A percentile compares a stretch with the other conserved stretches of the same genome.
Conservation (phyloP, 2,888 invertebrate species). For the Hyposoter dolosus region DNA sequence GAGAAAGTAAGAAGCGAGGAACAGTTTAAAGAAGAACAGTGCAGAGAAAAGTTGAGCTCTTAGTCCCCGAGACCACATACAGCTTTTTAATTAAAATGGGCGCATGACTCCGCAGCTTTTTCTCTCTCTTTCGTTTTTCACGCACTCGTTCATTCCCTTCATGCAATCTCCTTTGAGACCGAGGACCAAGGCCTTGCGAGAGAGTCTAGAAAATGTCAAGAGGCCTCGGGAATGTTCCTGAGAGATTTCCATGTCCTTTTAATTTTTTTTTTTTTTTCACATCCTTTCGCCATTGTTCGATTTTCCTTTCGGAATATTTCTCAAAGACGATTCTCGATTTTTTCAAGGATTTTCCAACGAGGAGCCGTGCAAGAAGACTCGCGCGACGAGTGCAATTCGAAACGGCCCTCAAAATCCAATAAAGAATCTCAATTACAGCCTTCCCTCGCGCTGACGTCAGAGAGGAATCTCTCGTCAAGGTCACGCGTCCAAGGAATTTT, state of each 20-base stretch:
- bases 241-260: slow-evolving; percentile 12
- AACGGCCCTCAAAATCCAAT: not conserved
- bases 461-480: slow-evolving; percentile 9
- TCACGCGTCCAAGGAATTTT: slow-evolving; percentile 25
- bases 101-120: slow-evolving; percentile 33
- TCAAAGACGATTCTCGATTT: too few relatives aligned
- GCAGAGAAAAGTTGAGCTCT: slow-evolving; percentile 21
- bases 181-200: slow-evolving; percentile 13
- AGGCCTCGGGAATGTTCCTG: not conserved
- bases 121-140: slow-evolving; percentile 4
- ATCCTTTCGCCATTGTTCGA: not conserved
- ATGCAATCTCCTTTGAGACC: slow-evolving; percentile 24
- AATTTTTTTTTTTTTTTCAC: too few relatives aligned
- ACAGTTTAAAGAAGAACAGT: slow-evolving; percentile 7
- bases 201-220: not conserved
- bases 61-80: slow-evolving; percentile 35
- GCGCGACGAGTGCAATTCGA: not conserved
- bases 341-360: not conserved
- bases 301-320: not conserved
- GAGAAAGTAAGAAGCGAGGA: not conserved
- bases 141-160: slow-evolving; percentile 11
- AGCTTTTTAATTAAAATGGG: slow-evolving; percentile 61
- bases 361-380: not conserved
- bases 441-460: not conserved
- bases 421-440: not conserved